Base-by-base conservation (phyloP, 2,113 vertebrate species). In the Ailurus styani region DNA sequence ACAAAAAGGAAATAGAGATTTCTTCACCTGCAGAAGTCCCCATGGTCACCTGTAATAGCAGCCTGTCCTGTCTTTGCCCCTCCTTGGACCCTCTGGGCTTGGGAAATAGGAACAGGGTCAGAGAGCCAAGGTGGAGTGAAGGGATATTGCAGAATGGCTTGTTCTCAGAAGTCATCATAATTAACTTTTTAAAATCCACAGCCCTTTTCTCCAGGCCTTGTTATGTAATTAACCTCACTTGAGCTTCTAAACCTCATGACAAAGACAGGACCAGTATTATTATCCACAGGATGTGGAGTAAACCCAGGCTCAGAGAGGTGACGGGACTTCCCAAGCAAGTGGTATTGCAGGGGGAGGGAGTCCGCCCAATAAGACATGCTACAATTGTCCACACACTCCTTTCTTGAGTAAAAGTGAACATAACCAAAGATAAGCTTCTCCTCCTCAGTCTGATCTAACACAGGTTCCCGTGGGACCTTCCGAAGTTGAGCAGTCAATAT, bases 311-410 rank as follows among this genome's bases (percentile, higher is more conserved):
- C 15, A 29, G 17, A 29, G 77, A 85, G 50, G 40, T 25, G 31
- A 57, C 2, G 0, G 50, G 57, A 37, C 42, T n/a, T 87, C 27
- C 29, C 27, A 40, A 31, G 68, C 7, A 34, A 64, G 55, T 79
- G 45, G 10, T 34, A 7, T 8, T 64, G 18, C 31, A 0, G 27
- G 1, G 9, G 4, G 2, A 9, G 7, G 0, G 4, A 7, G 18
- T 75, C 62, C 66, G 29, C 31, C 25, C 6, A 8, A 27, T 0
- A 31, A 25, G 45, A 8, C 50, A 21, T 31, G 21, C 29, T 54
- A 4, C 29, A 7, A 27, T 40, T 37, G 37, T 40, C 62, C 45
- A 4, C 57, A 78, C 5, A 45, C 42, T 57, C 31, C 73, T 75
- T 47, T 45, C 72, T 29, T 45, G 72, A 75, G 14, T 29, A 45